Conservation (phyloP, 2,113 vertebrate species). For the Oryzias woworae region DNA sequence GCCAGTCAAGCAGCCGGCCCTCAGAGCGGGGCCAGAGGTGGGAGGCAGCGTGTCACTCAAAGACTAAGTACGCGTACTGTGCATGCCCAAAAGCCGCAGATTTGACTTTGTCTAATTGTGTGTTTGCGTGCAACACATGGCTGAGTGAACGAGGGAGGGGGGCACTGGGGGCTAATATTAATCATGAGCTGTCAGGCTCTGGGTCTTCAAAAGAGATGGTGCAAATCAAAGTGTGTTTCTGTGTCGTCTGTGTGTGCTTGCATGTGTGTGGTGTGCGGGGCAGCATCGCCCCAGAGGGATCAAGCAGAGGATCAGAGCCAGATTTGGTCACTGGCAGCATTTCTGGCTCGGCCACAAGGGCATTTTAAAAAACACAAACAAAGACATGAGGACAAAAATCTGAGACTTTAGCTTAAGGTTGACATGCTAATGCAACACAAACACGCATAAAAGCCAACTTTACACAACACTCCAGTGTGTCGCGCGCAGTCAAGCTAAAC, state of each 20-base stretch:
- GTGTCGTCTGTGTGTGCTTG: constrained; percentile 11
- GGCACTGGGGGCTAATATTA: constrained; percentile 62
- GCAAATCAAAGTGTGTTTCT: constrained; percentile 67
- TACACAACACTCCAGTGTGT: constrained; percentile 29
- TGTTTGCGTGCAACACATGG: constrained; percentile 2
- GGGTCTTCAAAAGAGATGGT: constrained; percentile 69
- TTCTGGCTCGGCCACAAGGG: constrained; percentile 57
- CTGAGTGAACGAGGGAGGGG: constrained; percentile 20
- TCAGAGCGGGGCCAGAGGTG: constrained; percentile 21
- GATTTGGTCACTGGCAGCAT: constrained; percentile 44
- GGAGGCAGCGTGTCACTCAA: constrained; percentile 20
- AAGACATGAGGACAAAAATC: constrained; percentile 21
- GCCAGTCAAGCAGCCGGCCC: constrained; percentile 19
- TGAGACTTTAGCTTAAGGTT: constrained; percentile 26
- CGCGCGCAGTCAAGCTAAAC: constrained; percentile 31
- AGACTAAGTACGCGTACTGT: constrained; percentile 5
- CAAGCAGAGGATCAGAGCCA: constrained; percentile 63
- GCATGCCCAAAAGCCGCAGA: constrained; percentile 34
- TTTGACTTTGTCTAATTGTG: constrained; percentile 5
- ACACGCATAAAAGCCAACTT: constrained; percentile 25
- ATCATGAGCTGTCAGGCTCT: constrained; percentile 67
- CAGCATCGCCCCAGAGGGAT: constrained; percentile 37
- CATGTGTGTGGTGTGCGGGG: constrained; percentile 18
- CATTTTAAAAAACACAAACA: constrained; percentile 32
- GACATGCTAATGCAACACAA: constrained; percentile 3